phyloP scores from a whole-genome alignment of 2,113 vertebrate species.

The Mobula hypostoma region DNA sequence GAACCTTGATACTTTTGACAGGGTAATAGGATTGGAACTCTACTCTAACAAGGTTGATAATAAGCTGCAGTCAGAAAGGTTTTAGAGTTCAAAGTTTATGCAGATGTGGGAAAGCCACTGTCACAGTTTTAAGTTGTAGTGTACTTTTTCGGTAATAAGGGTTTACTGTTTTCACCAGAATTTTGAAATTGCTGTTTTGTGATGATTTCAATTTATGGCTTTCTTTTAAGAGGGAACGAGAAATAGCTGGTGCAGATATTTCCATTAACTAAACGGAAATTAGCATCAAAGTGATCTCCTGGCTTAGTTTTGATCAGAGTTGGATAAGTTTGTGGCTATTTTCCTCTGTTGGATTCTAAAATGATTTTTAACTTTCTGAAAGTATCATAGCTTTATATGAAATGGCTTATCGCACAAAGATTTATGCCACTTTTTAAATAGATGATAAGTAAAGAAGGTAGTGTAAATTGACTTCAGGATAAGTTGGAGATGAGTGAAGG shows the following conservation, averaged over 20 bases:
- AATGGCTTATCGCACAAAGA: background rate
- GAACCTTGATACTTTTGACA: background rate
- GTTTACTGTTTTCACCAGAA: background rate
- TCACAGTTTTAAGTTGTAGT: background rate
- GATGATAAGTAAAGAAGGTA: background rate
- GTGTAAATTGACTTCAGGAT: background rate
- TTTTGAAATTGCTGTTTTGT: background rate
- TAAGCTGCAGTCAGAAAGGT: background rate
- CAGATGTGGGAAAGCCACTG: background rate
- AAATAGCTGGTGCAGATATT: background rate
- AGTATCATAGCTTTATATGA: background rate
- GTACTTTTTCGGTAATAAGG: background rate
- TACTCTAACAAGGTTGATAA: background rate
- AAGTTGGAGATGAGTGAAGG: background rate
- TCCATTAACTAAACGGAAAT: background rate
- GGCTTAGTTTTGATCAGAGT: too few species aligned
- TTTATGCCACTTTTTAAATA: background rate
- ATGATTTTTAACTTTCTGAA: background rate
- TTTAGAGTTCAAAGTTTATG: background rate
- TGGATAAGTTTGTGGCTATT: background rate
- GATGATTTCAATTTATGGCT: background rate
- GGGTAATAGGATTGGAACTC: background rate
- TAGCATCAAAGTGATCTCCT: background rate
- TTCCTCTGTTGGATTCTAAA: background rate
- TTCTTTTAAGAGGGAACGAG: background rate